A percentile compares a stretch with the other conserved stretches of the same genome.
phyloP scores from a whole-genome alignment of 2,113 vertebrate species.

The Urocitellus parryii region DNA sequence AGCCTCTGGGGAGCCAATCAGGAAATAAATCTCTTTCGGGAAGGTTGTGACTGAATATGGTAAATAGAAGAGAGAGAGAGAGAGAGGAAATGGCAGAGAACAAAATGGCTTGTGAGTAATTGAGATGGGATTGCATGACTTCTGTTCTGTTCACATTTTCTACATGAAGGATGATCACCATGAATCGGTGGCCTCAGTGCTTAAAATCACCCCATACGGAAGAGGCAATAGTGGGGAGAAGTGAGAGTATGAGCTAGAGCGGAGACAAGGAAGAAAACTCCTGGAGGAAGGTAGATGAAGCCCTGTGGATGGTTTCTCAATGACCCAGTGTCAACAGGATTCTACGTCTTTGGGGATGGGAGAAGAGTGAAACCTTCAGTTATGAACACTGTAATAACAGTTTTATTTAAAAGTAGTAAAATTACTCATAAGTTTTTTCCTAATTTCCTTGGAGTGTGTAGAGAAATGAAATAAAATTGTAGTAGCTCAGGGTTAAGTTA shows the following conservation, averaged over 20 bases:
- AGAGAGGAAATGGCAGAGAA: not conserved
- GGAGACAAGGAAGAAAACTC: not conserved
- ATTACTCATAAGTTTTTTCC: not conserved
- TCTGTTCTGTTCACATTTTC: not conserved
- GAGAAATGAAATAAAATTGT: not conserved
- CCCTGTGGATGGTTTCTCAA: not conserved
- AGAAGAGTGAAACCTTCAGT: not conserved
- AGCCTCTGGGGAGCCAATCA: not conserved
- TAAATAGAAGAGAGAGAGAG: not conserved
- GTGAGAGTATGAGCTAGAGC: not conserved
- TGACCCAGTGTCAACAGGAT: not conserved
- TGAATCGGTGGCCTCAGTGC: not conserved
- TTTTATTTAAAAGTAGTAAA: not conserved
- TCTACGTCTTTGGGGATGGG: not conserved
- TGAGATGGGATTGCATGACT: not conserved
- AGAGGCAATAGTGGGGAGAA: not conserved
- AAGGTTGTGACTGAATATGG: not conserved
- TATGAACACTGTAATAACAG: not conserved
- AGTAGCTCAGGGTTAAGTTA: not conserved
- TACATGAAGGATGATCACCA: not conserved
- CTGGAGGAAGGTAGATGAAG: not conserved
- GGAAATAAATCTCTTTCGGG: not conserved
- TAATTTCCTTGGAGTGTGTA: not conserved
- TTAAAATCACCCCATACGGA: not conserved
- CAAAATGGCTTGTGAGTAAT: not conserved